Evolutionary conservation across 1,140 invertebrate species (phyloP).

Genomic region (Popillia japonica): DNA sequence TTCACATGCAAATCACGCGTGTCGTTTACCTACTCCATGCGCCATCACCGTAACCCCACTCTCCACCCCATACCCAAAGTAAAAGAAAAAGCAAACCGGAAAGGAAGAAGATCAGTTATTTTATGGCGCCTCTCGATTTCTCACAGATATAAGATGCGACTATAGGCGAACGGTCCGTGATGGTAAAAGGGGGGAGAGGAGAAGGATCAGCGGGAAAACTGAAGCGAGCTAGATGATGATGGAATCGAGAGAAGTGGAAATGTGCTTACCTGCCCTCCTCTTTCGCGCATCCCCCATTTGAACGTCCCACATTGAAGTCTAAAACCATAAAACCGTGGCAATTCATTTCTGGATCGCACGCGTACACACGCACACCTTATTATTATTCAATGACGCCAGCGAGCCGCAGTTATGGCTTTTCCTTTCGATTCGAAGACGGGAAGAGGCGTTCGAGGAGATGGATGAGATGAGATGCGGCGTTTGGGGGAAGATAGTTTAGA

Average conservation of each 20-base stretch:
- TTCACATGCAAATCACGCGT: conserved; percentile 58
- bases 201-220: background rate
- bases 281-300: background rate
- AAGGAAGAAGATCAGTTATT: conserved; percentile 53
- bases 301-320: background rate
- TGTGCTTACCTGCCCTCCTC: background rate
- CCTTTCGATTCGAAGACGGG: background rate
- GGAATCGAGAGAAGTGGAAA: conserved; percentile 33
- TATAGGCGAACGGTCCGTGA: background rate
- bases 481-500: background rate
- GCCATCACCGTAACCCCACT: background rate
- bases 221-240: conserved; percentile 29
- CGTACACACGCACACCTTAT: conserved; percentile 41
- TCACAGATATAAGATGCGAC: conserved; percentile 47
- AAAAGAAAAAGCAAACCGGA: background rate
- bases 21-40: conserved; percentile 49
- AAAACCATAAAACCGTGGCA: conserved; percentile 42
- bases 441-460: background rate
- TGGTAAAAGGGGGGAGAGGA: background rate
- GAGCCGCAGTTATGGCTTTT: conserved; percentile 41
- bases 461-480: background rate
- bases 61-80: background rate
- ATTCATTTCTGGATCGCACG: conserved; percentile 43
- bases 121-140: conserved; percentile 50
- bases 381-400: conserved; percentile 46